These are phyloP conservation scores for Limonius californicus DNA, from an alignment of 1,140 invertebrate genomes.

Conservation along the genomic window DNA sequence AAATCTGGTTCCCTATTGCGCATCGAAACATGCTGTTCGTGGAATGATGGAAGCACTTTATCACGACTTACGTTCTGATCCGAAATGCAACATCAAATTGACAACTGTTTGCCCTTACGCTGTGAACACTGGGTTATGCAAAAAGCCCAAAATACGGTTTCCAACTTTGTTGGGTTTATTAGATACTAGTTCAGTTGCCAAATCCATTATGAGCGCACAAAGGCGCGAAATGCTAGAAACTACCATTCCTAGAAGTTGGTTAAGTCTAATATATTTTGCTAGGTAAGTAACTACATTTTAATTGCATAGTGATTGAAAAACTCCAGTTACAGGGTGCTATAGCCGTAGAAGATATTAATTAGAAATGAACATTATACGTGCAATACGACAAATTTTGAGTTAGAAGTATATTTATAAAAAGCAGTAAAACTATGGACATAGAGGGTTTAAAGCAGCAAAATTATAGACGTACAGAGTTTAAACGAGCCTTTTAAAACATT, in stretches of 20 bases:
- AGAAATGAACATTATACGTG: too few species aligned
- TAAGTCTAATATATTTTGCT: background rate
- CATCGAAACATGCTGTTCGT: constrained; percentile 59
- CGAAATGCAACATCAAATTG: constrained; percentile 64
- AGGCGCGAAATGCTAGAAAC: constrained; percentile 19
- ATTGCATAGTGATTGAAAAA: too few species aligned
- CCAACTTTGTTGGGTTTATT: constrained; percentile 63
- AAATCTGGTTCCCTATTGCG: constrained; percentile 80
- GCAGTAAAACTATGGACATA: too few species aligned
- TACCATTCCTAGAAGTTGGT: background rate
- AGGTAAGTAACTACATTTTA: too few species aligned
- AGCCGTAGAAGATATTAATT: too few species aligned
- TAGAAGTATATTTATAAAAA: too few species aligned
- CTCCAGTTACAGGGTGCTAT: too few species aligned
- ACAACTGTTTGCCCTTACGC: constrained; percentile 80
- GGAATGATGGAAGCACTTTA: constrained; percentile 61
- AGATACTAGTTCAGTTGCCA: constrained; percentile 59
- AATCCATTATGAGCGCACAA: constrained; percentile 50
- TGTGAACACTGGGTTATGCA: constrained; percentile 81
- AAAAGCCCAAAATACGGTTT: constrained; percentile 71
- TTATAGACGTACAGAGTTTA: too few species aligned
- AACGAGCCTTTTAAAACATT: too few species aligned
- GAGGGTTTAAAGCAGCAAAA: too few species aligned
- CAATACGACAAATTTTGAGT: too few species aligned
- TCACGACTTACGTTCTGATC: constrained; percentile 62